These are phyloP conservation scores for Serinus canaria DNA, from an alignment of 2,113 vertebrate species.

Conservation along the genomic window DNA sequence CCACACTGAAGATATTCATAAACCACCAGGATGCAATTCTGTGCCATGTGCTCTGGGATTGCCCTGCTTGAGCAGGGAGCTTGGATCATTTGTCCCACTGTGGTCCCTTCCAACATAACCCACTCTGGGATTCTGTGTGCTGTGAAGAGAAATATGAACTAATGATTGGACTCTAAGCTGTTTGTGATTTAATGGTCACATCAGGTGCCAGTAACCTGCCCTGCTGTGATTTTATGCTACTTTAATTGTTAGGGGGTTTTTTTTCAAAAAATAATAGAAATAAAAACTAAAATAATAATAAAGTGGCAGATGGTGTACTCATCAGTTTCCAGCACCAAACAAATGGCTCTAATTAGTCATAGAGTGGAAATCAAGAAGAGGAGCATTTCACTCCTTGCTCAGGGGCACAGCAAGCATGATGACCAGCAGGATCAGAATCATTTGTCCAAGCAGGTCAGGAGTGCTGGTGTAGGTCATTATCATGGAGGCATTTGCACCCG, in stretches of 20 bases:
- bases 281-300: not conserved
- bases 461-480: not conserved
- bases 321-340: constrained; percentile 21
- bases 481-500: not conserved
- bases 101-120: not conserved
- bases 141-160: not conserved
- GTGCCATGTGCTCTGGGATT: not conserved
- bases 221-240: not conserved
- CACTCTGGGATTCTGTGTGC: not conserved
- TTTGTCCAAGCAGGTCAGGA: not conserved
- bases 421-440: not conserved
- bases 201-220: not conserved
- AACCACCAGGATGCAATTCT: not conserved
- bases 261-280: not conserved
- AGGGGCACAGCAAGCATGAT: not conserved
- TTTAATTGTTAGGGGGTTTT: not conserved
- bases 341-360: constrained; percentile 62
- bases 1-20: not conserved
- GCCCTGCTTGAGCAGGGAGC: not conserved
- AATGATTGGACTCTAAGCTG: not conserved
- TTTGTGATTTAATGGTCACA: not conserved
- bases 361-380: constrained; percentile 36
- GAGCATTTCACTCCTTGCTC: constrained; percentile 27
- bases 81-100: not conserved
- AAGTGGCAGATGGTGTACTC: constrained; percentile 14